phyloP scores from a whole-genome alignment of 1,140 invertebrate genomes.

The Pollicipes pollicipes region DNA sequence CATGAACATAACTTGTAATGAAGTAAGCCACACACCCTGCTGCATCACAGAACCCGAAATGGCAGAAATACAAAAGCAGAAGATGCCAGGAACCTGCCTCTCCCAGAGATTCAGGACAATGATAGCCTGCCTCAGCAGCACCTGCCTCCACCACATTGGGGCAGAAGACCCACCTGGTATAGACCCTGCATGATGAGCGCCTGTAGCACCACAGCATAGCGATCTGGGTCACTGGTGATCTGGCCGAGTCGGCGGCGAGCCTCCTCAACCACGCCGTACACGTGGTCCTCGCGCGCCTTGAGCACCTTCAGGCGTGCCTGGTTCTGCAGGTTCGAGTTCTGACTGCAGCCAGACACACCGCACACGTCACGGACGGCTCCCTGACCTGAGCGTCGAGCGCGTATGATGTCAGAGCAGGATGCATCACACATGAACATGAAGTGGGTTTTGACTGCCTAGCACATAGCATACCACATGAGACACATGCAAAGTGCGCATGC shows the following conservation, averaged over 20 bases:
- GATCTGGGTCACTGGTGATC: conserved; percentile 46
- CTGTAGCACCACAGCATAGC: conserved; percentile 63
- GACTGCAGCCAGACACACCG: conserved; percentile 45
- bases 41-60: no score
- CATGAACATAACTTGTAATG: no score
- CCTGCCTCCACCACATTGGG: no score
- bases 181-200: conserved; percentile 77
- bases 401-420: no score
- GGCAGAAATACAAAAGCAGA: conserved; percentile 7
- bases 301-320: conserved; percentile 89
- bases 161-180: conserved; percentile 52
- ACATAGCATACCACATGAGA: no score
- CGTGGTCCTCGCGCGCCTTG: conserved; percentile 88
- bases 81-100: background rate
- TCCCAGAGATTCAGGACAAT: conserved; percentile 3
- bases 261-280: conserved; percentile 76
- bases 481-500: no score
- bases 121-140: no score
- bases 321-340: conserved; percentile 97
- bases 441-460: no score
- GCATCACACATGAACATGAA: no score
- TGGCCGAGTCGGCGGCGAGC: conserved; percentile 64
- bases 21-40: no score
- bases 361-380: no score
- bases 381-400: no score